These are phyloP conservation scores for Gasteruption jaculator DNA, from an alignment of 2,888 invertebrate species.

Conservation along the genomic window DNA sequence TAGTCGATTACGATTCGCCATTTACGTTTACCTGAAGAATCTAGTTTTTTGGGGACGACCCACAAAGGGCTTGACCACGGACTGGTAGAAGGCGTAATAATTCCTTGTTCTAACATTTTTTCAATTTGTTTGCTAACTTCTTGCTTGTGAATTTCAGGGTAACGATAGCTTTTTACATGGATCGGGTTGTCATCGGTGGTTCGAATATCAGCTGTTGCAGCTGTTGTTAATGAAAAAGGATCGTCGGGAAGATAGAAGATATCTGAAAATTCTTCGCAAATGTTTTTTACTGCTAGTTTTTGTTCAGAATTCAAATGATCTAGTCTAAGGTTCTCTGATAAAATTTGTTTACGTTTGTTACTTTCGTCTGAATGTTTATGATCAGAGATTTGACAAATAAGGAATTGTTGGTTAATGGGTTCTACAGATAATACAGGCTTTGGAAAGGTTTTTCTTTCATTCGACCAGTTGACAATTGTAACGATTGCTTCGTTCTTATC, in stretches of 20 bases:
- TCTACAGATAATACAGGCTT: constrained; percentile 2
- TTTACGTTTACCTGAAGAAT: constrained; percentile 31
- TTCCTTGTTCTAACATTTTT: constrained; percentile 30
- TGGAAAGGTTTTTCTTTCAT: background rate
- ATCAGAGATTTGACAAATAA: background rate
- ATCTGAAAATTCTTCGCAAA: constrained; percentile 16
- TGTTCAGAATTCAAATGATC: constrained; percentile 17
- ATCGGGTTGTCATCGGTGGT: constrained; percentile 31
- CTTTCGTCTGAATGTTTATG: background rate
- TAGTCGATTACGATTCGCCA: constrained; percentile 45
- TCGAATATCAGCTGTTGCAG: constrained; percentile 28
- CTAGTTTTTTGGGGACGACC: constrained; percentile 37
- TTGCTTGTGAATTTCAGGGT: constrained; percentile 29
- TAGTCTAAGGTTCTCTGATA: constrained; percentile 15
- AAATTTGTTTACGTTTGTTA: constrained; percentile 17
- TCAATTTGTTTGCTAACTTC: constrained; percentile 32
- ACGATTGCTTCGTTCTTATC: constrained; percentile 11
- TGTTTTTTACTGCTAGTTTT: constrained; percentile 7
- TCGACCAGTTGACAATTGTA: constrained; percentile 7
- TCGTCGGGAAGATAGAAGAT: constrained; percentile 15
- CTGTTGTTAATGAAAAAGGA: constrained; percentile 27
- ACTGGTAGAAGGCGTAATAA: constrained; percentile 29
- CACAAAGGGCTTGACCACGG: constrained; percentile 28
- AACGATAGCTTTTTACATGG: constrained; percentile 33
- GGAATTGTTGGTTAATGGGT: background rate